Conservation (phyloP, 1,140 invertebrate genomes). For the honey bee (Apis mellifera) region Amel_HAv3.1 CM009933.2:12015501-12016000, state of each 20-base stretch:
- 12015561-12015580: constrained; percentile 25
- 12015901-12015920: constrained; percentile 59
- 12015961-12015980: constrained; percentile 71
- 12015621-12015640: constrained; percentile 38
- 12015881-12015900: constrained; percentile 69
- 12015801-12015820: constrained; percentile 38
- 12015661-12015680: constrained; percentile 69
- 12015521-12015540: constrained; percentile 54
- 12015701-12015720: constrained; percentile 69
- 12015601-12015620: constrained; percentile 57
- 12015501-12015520: neutral
- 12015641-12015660: constrained; percentile 52
- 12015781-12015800: constrained; percentile 43
- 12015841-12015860: constrained; percentile 59
- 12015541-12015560: constrained; percentile 33
- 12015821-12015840: constrained; percentile 46
- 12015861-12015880: constrained; percentile 69
- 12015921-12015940: constrained; percentile 55
- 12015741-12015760: constrained; percentile 47
- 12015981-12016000: constrained; percentile 58
- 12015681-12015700: constrained; percentile 66
- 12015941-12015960: constrained; percentile 67
- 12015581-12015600: constrained; percentile 62
- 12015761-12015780: constrained; percentile 25
- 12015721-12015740: constrained; percentile 78